A percentile compares a stretch with the other conserved stretches of the same genome.
Evolutionary conservation across 1,140 invertebrate species (phyloP).

Genomic region (Euglossa dilemma): DNA sequence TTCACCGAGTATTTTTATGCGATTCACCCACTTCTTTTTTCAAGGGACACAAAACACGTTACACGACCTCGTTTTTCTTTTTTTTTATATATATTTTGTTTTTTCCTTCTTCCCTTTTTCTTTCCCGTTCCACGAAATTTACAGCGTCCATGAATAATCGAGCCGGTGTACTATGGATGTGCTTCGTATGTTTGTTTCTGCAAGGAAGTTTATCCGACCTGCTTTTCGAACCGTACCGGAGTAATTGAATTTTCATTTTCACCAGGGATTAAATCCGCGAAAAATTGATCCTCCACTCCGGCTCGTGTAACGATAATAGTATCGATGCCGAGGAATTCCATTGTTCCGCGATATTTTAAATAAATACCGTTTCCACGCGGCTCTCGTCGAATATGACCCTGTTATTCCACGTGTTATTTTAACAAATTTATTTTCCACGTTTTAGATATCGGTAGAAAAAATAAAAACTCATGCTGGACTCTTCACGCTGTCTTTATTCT

Average conservation of each 20-base stretch:
- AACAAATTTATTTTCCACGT: too few species aligned
- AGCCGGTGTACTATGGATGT: background rate
- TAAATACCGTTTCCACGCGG: too few species aligned
- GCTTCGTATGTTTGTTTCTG: background rate
- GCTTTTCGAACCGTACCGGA: background rate
- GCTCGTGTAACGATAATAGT: too few species aligned
- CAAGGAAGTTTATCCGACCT: background rate
- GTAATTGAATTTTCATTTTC: background rate
- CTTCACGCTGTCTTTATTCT: too few species aligned
- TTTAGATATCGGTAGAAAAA: too few species aligned
- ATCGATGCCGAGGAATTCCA: too few species aligned
- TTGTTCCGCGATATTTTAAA: too few species aligned
- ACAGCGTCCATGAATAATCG: slow-evolving; percentile 1
- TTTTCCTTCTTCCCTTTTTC: background rate
- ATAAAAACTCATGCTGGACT: too few species aligned
- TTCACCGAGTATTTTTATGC: slow-evolving; percentile 45
- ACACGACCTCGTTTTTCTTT: background rate
- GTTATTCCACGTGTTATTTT: too few species aligned
- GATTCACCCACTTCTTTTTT: slow-evolving; percentile 19
- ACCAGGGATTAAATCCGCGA: background rate
- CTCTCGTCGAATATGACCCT: too few species aligned
- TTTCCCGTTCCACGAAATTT: background rate
- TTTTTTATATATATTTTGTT: background rate
- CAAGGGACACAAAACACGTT: slow-evolving; percentile 7
- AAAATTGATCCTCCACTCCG: background rate